Evolutionary conservation across 1,140 invertebrate species (phyloP).

Genomic region (Cydia amplana): DNA sequence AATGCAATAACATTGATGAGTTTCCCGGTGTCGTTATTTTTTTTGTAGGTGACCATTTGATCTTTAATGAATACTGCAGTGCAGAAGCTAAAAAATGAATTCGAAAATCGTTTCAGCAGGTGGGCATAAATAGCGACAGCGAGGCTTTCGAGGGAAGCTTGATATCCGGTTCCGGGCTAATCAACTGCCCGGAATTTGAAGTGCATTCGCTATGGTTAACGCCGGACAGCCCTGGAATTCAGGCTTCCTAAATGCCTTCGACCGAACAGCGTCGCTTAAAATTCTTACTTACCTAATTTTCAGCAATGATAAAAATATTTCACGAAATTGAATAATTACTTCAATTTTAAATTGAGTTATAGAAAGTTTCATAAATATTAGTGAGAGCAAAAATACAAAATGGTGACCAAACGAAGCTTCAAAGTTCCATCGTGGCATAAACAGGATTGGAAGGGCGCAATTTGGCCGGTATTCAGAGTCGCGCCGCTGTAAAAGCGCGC

Average conservation of each 20-base stretch:
- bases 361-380: constrained; percentile 39
- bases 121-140: constrained; percentile 38
- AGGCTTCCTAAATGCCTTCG: constrained; percentile 1
- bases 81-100: neutral
- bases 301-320: neutral
- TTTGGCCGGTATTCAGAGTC: constrained; percentile 72
- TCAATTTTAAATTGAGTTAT: constrained; percentile 13
- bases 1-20: no score
- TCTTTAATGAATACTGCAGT: no score
- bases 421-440: constrained; percentile 60
- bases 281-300: neutral
- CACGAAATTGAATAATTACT: constrained; percentile 4
- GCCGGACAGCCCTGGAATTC: constrained; percentile 11
- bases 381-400: constrained; percentile 51
- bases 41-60: no score
- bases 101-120: constrained; percentile 35
- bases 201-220: constrained; percentile 42
- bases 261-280: constrained; percentile 7
- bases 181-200: constrained; percentile 52
- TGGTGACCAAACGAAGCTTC: constrained; percentile 52
- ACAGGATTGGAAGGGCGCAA: constrained; percentile 75
- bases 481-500: constrained; percentile 73
- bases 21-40: no score
- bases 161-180: constrained; percentile 43
- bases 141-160: constrained; percentile 22